Base-by-base conservation (phyloP, 2,113 vertebrate species). In the Brienomyrus brachyistius region DNA sequence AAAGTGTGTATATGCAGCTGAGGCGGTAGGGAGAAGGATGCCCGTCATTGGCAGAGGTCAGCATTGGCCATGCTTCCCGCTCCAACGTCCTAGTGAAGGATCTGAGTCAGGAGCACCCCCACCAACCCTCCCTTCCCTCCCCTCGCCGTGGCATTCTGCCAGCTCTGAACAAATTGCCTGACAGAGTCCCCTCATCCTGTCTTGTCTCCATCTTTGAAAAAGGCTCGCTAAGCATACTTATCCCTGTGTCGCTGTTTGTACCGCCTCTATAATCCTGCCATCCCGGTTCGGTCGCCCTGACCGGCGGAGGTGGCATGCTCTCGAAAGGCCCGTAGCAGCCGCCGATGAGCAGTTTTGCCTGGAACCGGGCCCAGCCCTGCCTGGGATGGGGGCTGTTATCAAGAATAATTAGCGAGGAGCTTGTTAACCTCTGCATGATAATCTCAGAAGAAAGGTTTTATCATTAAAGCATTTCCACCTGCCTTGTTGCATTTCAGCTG, bases 361-460 rank as follows among this genome's bases (percentile, higher is more conserved):
- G 19, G 62, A 27, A 31, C 43, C 3, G 10, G 80, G 35, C 54
- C 19, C 52, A 48, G 9, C 35, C 43, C 77, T 47, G 17, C 21
- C 40, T 5, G 52, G 89, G 27, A 51, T 7, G 4, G 77, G n/a
- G 48, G 54, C 40, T 9, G 40, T 85, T 62, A 89, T 27, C 15
- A 43, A 19, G 19, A 59, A 43, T 89, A 85, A 89, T 89, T 59
- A 89, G 52, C 17, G 43, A 59, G 80, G n/a, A 52, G 89, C 50
- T 56, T 80, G 89, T 89, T 89, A 62, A 54, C 80, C 87, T 59
- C 52, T 45, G 52, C 19, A 43, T 19, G 52, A 56, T 89, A 90
- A 90, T 91, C 90, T 80, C 50, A 15, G 59, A 86, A 91, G 62
- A 83, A 47, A 66, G 40, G 27, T 87, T 50, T 52, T 89, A 51